Base-by-base conservation (phyloP, 2,888 invertebrate species). In the Sminthurinus aureus region DNA sequence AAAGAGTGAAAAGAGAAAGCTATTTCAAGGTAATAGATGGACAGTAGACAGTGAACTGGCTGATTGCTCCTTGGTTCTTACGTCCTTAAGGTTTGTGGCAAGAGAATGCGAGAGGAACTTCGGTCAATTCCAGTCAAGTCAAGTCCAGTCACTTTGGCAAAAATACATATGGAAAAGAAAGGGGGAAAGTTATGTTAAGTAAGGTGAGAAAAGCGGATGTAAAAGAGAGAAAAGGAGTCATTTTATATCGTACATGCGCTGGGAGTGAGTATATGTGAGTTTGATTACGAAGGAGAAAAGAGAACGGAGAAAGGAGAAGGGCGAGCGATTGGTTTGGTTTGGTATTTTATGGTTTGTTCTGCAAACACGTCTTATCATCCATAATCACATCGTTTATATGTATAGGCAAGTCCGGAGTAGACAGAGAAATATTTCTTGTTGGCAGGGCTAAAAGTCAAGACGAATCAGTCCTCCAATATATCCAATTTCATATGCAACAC, bases 341-440 rank as follows among this genome's bases (percentile, higher is more conserved):
- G n/a, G n/a, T n/a, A n/a, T n/a, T n/a, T n/a, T n/a, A n/a, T 20
- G 78, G 66, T 38, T 80, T 67, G 51, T 73, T 71, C 74, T 81
- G 58, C 20, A 26, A 26, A 58, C 58, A 58, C 51, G 20, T 67
- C 66, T 74, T 66, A 64, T 79, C 79, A 78, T 73, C 78, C 50
- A 79, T 83, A 83, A 83, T 79, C 83, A 83, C 83, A 83, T 83
- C 83, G 83, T 83, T 83, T 83, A 79, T 83, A 83, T 83, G 83
- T 83, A 83, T 83, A 83, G 79, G 83, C 66, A 83, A 79, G 66
- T 83, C 78, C 79, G 78, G 73, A 83, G 79, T 26, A 74, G 74
- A 79, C 83, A 79, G 83, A 83, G 74, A 83, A 73, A 83, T 83
- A 83, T 79, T 83, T 83, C 83, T 71, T 83, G 26, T 69, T 52